Evolutionary conservation across 2,888 invertebrate species (phyloP).

Genomic region (Neoitamus cyanurus): DNA sequence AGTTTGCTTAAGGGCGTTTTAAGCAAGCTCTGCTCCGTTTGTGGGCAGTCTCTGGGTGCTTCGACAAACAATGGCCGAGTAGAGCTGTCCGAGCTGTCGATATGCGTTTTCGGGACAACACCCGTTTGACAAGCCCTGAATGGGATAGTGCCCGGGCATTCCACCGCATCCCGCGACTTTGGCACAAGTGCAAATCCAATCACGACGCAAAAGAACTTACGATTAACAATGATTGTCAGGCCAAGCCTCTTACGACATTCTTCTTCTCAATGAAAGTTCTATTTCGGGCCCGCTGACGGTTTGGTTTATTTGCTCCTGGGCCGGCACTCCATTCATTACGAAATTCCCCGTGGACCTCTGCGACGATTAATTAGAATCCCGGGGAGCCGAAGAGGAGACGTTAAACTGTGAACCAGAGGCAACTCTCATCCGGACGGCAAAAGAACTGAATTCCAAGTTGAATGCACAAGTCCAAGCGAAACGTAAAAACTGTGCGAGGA

Average conservation of each 20-base stretch:
- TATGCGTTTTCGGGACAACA: background rate
- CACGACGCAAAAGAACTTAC: background rate
- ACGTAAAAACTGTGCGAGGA: conserved; percentile 21
- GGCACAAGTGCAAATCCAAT: background rate
- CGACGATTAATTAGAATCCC: conserved; percentile 36
- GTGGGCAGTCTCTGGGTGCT: background rate
- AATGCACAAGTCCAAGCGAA: conserved; percentile 32
- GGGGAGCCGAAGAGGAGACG: background rate
- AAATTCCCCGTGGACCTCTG: conserved; percentile 29
- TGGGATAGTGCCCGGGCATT: background rate
- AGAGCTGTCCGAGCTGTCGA: background rate
- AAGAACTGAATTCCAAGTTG: conserved; percentile 28
- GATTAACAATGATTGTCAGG: background rate
- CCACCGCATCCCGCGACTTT: background rate
- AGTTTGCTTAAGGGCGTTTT: background rate
- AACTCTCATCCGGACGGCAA: background rate
- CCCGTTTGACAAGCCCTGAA: background rate
- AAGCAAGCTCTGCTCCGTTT: background rate
- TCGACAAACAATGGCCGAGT: background rate
- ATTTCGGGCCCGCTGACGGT: background rate
- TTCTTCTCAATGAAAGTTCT: conserved; percentile 33
- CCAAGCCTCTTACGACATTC: background rate
- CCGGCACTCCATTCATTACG: conserved; percentile 25
- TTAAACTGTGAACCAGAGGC: background rate
- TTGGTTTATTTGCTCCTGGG: background rate